phyloP scores from a whole-genome alignment of 2,113 vertebrate genomes.

The Ochotona curzoniae region DNA sequence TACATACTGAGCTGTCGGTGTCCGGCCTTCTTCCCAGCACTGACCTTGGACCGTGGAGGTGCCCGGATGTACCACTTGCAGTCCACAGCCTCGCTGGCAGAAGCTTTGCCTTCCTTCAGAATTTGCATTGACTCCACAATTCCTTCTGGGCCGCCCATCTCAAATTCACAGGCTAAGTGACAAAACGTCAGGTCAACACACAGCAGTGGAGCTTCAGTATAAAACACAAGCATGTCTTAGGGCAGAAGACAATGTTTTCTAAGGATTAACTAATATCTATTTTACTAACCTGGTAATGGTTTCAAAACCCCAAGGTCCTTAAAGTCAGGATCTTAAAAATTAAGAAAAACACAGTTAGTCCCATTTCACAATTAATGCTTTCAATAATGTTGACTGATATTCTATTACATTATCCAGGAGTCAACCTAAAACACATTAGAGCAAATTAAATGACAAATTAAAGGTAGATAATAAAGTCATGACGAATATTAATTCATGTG shows the following conservation, averaged over 20 bases:
- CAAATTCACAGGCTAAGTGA: constrained; percentile 96
- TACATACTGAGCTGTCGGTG: constrained; percentile 67
- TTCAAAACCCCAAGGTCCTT: constrained; percentile 96
- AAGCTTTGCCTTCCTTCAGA: constrained; percentile 96
- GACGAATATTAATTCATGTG: background rate
- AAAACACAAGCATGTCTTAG: constrained; percentile 80
- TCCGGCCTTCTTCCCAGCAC: constrained; percentile 79
- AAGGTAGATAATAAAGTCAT: background rate
- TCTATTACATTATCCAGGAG: background rate
- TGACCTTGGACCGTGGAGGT: constrained; percentile 97
- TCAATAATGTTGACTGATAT: constrained; percentile 14
- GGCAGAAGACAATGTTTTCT: constrained; percentile 73
- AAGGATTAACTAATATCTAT: constrained; percentile 75
- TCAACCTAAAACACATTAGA: background rate
- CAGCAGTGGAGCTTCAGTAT: constrained; percentile 83
- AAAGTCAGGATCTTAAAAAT: constrained; percentile 98
- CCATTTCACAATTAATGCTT: constrained; percentile 46
- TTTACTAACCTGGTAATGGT: constrained; percentile 98
- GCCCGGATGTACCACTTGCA: constrained; percentile 99
- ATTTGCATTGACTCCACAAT: constrained; percentile 98
- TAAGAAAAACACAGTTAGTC: constrained; percentile 84
- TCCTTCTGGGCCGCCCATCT: constrained; percentile 98
- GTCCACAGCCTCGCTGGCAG: constrained; percentile 95
- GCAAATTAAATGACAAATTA: background rate
- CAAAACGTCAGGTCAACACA: constrained; percentile 81